Evolutionary conservation across 2,888 invertebrate genomes (phyloP).

Genomic region (Cephus sareptanus): DNA sequence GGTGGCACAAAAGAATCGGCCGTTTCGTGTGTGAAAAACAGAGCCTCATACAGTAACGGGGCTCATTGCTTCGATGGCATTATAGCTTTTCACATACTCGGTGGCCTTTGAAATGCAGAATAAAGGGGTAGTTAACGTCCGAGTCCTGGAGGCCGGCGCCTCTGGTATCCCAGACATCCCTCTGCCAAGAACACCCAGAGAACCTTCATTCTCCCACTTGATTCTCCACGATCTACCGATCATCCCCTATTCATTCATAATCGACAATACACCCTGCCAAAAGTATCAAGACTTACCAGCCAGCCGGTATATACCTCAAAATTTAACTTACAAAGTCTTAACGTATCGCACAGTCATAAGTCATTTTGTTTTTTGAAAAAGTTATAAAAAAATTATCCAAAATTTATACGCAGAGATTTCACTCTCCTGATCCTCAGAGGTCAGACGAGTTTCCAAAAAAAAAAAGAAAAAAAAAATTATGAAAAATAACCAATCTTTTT

Average conservation of each 20-base stretch:
- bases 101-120: constrained; percentile 7
- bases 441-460: not conserved
- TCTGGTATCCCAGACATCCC: not conserved
- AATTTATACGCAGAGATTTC: not conserved
- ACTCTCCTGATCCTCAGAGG: not conserved
- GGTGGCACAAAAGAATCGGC: constrained; percentile 54
- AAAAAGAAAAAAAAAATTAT: not conserved
- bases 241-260: not conserved
- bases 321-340: not conserved
- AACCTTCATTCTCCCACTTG: not conserved
- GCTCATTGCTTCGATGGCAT: constrained; percentile 41
- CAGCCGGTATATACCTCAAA: not conserved
- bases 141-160: not conserved
- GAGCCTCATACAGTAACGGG: constrained; percentile 35
- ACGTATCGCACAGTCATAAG: not conserved
- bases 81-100: constrained; percentile 42
- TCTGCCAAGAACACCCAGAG: not conserved
- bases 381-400: not conserved
- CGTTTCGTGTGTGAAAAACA: constrained; percentile 52
- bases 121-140: constrained; percentile 3
- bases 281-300: not conserved
- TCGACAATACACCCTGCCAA: not conserved
- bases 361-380: not conserved
- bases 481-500: not conserved
- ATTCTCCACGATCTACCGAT: not conserved